These are phyloP conservation scores for Nebria salina DNA, from an alignment of 2,888 invertebrate genomes.

Conservation along the genomic window DNA sequence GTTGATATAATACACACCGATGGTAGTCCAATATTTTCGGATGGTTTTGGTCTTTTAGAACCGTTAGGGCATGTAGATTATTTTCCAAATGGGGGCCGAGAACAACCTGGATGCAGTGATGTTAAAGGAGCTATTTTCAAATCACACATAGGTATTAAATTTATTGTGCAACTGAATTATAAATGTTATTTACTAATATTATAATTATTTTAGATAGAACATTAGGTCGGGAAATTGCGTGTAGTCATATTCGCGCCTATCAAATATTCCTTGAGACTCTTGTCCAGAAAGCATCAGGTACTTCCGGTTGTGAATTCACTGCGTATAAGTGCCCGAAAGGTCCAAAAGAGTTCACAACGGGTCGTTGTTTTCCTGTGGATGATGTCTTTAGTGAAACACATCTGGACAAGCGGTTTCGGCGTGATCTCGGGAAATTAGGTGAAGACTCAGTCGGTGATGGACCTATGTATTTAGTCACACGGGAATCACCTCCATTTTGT, in stretches of 20 bases:
- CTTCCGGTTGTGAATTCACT: conserved; percentile 63
- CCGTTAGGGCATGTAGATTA: conserved; percentile 71
- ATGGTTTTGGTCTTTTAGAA: conserved; percentile 69
- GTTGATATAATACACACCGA: conserved; percentile 78
- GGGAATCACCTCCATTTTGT: conserved; percentile 65
- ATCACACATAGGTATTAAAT: conserved; percentile 64
- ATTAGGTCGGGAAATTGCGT: conserved; percentile 65
- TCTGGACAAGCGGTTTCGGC: conserved; percentile 53
- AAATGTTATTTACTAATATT: too few relatives aligned
- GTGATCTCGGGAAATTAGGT: conserved; percentile 58
- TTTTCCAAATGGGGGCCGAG: conserved; percentile 70
- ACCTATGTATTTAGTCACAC: conserved; percentile 67
- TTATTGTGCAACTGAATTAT: background rate
- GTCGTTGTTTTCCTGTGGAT: conserved; percentile 66
- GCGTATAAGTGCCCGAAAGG: conserved; percentile 68
- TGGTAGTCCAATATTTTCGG: conserved; percentile 67
- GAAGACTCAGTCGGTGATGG: conserved; percentile 63
- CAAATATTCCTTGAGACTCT: conserved; percentile 66
- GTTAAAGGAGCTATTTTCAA: conserved; percentile 67
- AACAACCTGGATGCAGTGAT: conserved; percentile 70
- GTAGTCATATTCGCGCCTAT: conserved; percentile 69
- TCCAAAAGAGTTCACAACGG: conserved; percentile 63
- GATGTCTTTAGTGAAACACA: conserved; percentile 51
- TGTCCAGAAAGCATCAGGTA: conserved; percentile 55
- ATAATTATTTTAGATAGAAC: conserved; percentile 59